Percentiles rank a stretch among this genome's conserved stretches.
These are phyloP conservation scores for Lepetodrilus schrolli DNA, from an alignment of 2,888 invertebrate genomes.

Conservation along the genomic window DNA sequence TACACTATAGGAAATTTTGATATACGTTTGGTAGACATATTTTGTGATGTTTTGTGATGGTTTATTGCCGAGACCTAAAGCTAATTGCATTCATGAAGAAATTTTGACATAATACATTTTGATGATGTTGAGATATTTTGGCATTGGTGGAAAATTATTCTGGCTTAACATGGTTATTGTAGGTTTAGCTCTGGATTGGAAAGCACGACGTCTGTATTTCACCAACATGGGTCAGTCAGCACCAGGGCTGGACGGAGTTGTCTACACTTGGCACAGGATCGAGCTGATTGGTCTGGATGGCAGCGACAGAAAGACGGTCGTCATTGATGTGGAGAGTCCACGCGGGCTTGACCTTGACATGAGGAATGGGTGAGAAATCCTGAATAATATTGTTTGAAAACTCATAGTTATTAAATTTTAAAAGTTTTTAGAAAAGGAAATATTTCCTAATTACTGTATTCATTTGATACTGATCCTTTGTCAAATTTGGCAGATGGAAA, in stretches of 20 bases:
- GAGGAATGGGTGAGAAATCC: constrained; percentile 46
- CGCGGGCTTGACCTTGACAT: constrained; percentile 57
- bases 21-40: too few relatives aligned
- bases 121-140: too few relatives aligned
- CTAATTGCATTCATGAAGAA: not conserved
- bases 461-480: too few relatives aligned
- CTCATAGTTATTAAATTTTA: too few relatives aligned
- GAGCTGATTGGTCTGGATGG: constrained; percentile 61
- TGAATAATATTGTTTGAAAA: too few relatives aligned
- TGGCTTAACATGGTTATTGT: too few relatives aligned
- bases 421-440: too few relatives aligned
- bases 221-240: constrained; percentile 63
- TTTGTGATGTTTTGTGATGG: not conserved
- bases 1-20: not conserved
- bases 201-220: constrained; percentile 62
- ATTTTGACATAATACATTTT: not conserved
- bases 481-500: too few relatives aligned
- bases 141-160: too few relatives aligned
- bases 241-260: constrained; percentile 52
- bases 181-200: constrained; percentile 64
- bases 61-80: not conserved
- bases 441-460: too few relatives aligned
- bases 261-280: constrained; percentile 64
- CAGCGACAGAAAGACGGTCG: constrained; percentile 49
- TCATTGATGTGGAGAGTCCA: constrained; percentile 56